A percentile compares a stretch with the other conserved stretches of the same genome.
phyloP scores from a whole-genome alignment of 2,888 invertebrate species.

The Ornithoptera alexandrae region DNA sequence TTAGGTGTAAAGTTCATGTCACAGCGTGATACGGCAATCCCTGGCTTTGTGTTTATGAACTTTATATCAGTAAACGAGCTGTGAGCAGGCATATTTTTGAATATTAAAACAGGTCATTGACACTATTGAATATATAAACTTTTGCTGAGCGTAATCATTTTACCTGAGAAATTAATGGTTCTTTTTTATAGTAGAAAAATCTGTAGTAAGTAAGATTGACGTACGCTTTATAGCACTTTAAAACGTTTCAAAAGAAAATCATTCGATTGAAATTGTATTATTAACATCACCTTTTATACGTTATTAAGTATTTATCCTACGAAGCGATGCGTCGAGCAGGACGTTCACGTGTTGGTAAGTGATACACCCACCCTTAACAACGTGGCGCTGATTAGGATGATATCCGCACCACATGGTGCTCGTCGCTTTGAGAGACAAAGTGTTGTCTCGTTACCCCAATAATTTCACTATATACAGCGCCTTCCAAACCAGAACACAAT shows the following conservation, averaged over 20 bases:
- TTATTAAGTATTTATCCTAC: not conserved
- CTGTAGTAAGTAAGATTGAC: constrained; percentile 19
- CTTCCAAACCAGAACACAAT: too few relatives aligned
- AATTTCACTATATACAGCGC: too few relatives aligned
- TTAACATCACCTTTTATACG: not conserved
- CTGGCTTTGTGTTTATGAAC: constrained; percentile 3
- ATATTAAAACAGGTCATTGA: constrained; percentile 22
- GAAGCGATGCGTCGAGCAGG: too few relatives aligned
- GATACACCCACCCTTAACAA: too few relatives aligned
- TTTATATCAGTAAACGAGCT: constrained; percentile 19
- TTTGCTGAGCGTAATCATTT: constrained; percentile 7
- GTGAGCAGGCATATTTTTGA: constrained; percentile 27
- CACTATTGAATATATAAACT: constrained; percentile 14
- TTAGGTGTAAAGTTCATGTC: constrained; percentile 4
- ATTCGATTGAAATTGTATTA: not conserved
- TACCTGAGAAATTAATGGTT: constrained; percentile 11
- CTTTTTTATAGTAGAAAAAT: constrained; percentile 16
- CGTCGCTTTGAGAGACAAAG: too few relatives aligned
- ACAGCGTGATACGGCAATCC: constrained; percentile 12
- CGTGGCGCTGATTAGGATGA: too few relatives aligned
- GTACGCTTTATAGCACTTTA: not conserved
- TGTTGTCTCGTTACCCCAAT: too few relatives aligned
- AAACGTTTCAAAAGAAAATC: not conserved
- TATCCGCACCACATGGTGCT: too few relatives aligned
- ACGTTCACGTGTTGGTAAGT: too few relatives aligned